phyloP scores from a whole-genome alignment of 2,797 vertebrate species.

The Emydoidea blandingii region DNA sequence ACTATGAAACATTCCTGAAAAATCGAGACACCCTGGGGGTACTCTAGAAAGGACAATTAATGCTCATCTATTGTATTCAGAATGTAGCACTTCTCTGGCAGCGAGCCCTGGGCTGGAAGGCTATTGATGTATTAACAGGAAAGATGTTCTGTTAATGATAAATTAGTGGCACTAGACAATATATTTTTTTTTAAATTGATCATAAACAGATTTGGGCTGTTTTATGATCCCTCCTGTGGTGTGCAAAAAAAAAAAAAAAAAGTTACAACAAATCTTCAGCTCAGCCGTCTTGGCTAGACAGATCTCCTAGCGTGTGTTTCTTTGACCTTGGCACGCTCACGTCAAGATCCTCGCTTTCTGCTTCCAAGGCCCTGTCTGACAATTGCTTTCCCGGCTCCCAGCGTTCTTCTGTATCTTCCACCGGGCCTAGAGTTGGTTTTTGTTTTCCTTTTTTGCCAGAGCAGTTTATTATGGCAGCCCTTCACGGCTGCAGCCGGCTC shows the following conservation, averaged over 20 bases:
- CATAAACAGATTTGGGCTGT: constrained; percentile 59
- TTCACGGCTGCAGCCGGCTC: constrained; percentile 60
- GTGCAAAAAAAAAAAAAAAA: constrained; percentile 59
- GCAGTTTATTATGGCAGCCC: constrained; percentile 56
- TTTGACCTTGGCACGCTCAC: constrained; percentile 51
- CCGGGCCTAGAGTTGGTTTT: neutral
- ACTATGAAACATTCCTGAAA: neutral
- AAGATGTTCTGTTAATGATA: constrained; percentile 45
- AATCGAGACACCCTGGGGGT: neutral
- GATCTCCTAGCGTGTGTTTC: constrained; percentile 31
- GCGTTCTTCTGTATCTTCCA: constrained; percentile 30
- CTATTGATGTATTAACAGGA: constrained; percentile 26
- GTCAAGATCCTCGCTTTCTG: constrained; percentile 3
- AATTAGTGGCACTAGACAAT: constrained; percentile 37
- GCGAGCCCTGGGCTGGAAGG: neutral
- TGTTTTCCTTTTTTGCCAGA: rapidly evolving
- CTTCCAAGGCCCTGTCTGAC: constrained; percentile 51
- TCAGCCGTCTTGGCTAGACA: constrained; percentile 66
- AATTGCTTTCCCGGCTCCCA: constrained; percentile 44
- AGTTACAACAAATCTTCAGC: constrained; percentile 39
- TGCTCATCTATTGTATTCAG: neutral
- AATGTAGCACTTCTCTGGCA: rapidly evolving
- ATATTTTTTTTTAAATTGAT: constrained; percentile 52
- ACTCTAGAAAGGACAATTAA: neutral
- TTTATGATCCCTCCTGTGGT: constrained; percentile 74